Percentiles rank a stretch among this genome's conserved stretches.
Evolutionary conservation across 2,797 vertebrate genomes (phyloP).

Genomic region (Gymnopithys bicolor): DNA sequence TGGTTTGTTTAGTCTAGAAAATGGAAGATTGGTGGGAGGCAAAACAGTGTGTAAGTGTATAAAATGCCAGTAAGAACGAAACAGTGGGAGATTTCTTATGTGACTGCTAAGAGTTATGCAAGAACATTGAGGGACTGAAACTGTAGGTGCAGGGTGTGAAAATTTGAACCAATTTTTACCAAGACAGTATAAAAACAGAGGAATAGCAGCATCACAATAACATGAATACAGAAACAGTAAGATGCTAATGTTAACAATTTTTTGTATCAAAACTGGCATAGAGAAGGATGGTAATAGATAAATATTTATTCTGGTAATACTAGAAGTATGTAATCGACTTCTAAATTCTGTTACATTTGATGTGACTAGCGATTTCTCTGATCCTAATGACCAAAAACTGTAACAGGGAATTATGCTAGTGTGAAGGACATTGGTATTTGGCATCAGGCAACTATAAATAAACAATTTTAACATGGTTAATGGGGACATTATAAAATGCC

Average conservation of each 20-base stretch:
- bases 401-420: background rate
- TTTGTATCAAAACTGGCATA: background rate
- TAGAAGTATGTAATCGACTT: background rate
- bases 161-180: background rate
- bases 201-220: background rate
- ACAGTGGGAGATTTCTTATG: background rate
- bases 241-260: background rate
- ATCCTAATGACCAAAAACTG: background rate
- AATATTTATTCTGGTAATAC: background rate
- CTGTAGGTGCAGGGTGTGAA: background rate
- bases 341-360: background rate
- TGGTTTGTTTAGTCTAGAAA: slow-evolving; percentile 52
- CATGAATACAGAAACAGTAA: background rate
- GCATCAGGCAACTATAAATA: background rate
- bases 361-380: background rate
- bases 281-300: background rate
- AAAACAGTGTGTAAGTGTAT: background rate
- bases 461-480: background rate
- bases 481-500: background rate
- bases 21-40: background rate
- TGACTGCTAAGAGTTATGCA: background rate
- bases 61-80: background rate
- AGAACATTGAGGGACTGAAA: background rate
- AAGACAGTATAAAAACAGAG: background rate
- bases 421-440: background rate